Evolutionary conservation across 1,140 invertebrate genomes (phyloP).

Genomic region (Papilio dardanus): DNA sequence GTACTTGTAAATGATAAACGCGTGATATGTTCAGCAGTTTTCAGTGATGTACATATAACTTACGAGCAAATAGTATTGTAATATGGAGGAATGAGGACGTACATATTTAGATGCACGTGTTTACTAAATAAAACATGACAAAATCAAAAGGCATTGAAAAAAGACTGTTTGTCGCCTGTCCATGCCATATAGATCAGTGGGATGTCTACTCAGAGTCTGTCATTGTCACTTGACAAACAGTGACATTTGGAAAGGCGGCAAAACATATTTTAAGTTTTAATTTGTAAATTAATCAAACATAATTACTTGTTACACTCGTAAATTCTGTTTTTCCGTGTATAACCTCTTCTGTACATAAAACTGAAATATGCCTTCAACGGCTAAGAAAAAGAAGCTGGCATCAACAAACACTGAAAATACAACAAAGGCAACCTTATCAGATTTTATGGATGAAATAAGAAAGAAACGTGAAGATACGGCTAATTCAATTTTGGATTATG

Average conservation of each 20-base stretch:
- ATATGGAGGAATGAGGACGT: too few species aligned
- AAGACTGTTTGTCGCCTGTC: too few species aligned
- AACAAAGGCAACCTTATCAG: constrained; percentile 17
- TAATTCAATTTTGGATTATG: constrained; percentile 86
- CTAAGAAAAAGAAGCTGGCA: constrained; percentile 67
- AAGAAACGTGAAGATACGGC: constrained; percentile 80
- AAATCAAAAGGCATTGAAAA: too few species aligned
- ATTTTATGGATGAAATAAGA: constrained; percentile 72
- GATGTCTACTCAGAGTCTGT: background rate
- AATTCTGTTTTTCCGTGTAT: background rate
- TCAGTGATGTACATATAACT: too few species aligned
- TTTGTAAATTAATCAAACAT: background rate
- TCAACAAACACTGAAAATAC: constrained; percentile 36
- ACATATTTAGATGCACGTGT: too few species aligned
- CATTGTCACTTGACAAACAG: background rate
- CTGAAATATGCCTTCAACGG: constrained; percentile 59
- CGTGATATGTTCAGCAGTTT: too few species aligned
- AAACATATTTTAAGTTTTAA: background rate
- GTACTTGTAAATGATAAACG: too few species aligned
- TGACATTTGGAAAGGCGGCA: background rate
- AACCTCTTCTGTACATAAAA: too few species aligned
- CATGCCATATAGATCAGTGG: too few species aligned
- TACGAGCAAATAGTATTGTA: too few species aligned
- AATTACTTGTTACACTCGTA: background rate
- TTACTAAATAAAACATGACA: too few species aligned